Evolutionary conservation across 2,113 vertebrate genomes (phyloP).

Genomic region (Chlorodrepanis virens): DNA sequence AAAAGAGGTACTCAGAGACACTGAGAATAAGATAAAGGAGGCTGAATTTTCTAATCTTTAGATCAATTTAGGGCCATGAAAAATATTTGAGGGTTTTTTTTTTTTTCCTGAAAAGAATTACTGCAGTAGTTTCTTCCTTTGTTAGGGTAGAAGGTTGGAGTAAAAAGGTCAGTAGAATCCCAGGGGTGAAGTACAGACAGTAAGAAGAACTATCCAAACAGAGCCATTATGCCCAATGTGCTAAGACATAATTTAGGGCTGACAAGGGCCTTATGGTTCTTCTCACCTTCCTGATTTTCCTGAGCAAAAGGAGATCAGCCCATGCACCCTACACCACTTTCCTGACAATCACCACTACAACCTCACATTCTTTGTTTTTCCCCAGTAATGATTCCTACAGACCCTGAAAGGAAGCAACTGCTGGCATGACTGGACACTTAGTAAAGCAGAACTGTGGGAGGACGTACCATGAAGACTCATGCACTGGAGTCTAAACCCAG

Average conservation of each 20-base stretch:
- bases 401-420: neutral
- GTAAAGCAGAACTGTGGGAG: neutral
- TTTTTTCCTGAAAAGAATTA: neutral
- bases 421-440: neutral
- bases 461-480: neutral
- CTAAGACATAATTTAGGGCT: neutral
- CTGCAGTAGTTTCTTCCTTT: neutral
- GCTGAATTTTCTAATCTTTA: neutral
- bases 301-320: neutral
- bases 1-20: neutral
- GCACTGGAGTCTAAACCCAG: neutral
- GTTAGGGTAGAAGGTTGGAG: neutral
- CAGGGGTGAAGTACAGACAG: neutral
- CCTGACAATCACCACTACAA: neutral
- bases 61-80: neutral
- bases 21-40: neutral
- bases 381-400: neutral
- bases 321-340: neutral
- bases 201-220: neutral
- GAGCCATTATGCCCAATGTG: neutral
- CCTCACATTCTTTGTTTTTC: neutral
- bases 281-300: neutral
- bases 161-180: neutral
- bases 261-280: neutral
- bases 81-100: neutral